Percentiles rank a stretch among this genome's conserved stretches.
phyloP scores from a whole-genome alignment of 37 sponge, comb jelly and placozoan species.

The Spongilla lacustris region DNA sequence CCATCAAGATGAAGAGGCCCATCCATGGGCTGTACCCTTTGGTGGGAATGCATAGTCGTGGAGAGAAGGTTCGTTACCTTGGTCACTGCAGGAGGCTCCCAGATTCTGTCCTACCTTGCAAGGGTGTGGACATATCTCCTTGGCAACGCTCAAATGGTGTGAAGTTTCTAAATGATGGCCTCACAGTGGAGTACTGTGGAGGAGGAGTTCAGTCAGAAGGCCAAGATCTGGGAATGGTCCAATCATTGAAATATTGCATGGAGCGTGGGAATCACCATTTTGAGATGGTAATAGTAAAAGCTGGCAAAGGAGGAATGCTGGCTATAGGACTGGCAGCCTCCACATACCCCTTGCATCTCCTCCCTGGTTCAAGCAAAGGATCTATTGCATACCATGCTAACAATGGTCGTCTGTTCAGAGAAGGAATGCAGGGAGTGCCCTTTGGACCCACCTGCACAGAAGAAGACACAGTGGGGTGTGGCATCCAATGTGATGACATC shows the following conservation, averaged over 20 bases:
- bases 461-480: slow-evolving; percentile 84
- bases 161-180: slow-evolving; percentile 50
- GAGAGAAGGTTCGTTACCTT: slow-evolving; percentile 73
- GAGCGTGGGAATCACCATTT: slow-evolving; percentile 69
- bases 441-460: slow-evolving; percentile 70
- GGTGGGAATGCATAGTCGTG: slow-evolving; percentile 79
- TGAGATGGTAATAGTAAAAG: slow-evolving; percentile 73
- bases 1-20: slow-evolving; percentile 67
- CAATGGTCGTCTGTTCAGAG: slow-evolving; percentile 72
- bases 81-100: slow-evolving; percentile 57
- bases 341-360: slow-evolving; percentile 65
- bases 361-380: slow-evolving; percentile 80
- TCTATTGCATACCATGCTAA: slow-evolving; percentile 83
- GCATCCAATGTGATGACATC: slow-evolving; percentile 37
- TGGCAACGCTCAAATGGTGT: slow-evolving; percentile 77
- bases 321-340: slow-evolving; percentile 78
- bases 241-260: slow-evolving; percentile 33
- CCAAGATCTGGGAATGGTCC: slow-evolving; percentile 78
- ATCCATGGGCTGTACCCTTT: slow-evolving; percentile 76
- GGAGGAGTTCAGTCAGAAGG: slow-evolving; percentile 13
- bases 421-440: slow-evolving; percentile 52
- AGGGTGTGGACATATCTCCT: slow-evolving; percentile 43
- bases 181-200: slow-evolving; percentile 68
- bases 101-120: slow-evolving; percentile 42
- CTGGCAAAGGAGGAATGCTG: slow-evolving; percentile 66